Conservation (phyloP, 2,888 invertebrate species). For the Erebia aethiops region DNA sequence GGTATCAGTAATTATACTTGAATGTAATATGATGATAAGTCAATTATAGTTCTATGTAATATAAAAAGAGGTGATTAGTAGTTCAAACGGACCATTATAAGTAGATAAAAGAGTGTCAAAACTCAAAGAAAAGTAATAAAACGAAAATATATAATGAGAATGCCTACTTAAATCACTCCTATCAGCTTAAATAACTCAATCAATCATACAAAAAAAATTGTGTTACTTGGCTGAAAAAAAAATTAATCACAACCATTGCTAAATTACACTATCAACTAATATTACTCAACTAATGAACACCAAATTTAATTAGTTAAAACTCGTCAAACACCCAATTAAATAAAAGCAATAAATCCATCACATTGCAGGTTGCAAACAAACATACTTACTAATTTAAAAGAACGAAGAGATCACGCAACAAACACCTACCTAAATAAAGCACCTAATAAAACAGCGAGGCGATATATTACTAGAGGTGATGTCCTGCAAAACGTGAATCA, state of each 20-base stretch:
- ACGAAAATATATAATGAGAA: too few species aligned
- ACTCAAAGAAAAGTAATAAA: too few species aligned
- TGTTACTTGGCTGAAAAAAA: background rate
- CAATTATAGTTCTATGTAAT: too few species aligned
- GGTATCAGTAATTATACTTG: too few species aligned
- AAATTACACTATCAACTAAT: too few species aligned
- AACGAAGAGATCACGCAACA: conserved; percentile 34
- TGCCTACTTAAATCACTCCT: too few species aligned
- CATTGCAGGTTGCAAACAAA: conserved; percentile 14
- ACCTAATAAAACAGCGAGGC: conserved; percentile 21
- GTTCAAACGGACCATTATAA: too few species aligned
- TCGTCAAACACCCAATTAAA: conserved; percentile 12
- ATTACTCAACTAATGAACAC: conserved; percentile 9
- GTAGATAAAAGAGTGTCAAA: too few species aligned
- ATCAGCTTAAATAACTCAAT: background rate
- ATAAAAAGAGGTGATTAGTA: too few species aligned
- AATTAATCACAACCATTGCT: background rate
- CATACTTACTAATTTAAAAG: background rate
- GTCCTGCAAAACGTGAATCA: background rate
- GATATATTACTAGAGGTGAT: background rate
- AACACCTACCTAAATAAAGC: conserved; percentile 8
- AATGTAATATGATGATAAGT: too few species aligned
- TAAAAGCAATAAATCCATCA: conserved; percentile 17
- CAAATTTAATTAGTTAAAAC: conserved; percentile 12
- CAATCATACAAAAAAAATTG: background rate